Evolutionary conservation across 1,140 invertebrate species (phyloP), one percentile per base, ranked within the genome.

Genomic region (Goniozus legneri): DNA sequence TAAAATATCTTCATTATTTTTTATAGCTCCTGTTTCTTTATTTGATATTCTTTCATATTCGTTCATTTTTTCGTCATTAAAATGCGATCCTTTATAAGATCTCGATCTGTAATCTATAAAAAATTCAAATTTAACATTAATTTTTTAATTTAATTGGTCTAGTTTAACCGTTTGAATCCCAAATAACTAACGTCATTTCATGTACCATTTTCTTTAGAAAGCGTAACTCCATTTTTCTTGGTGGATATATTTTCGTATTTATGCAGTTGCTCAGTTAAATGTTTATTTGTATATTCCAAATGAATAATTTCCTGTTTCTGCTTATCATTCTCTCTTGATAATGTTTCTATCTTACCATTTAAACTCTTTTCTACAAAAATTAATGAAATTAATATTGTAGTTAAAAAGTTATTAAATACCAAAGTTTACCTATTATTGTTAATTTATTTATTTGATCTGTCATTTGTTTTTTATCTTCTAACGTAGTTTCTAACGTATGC

Each of bases 391-490:
- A 27, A 27, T 6, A 27, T 4, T 10, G 10, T 6, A 27, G 10
- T 6, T 27, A 10, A 27, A 27, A 27, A 27, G 39, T 20, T 38
- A 27, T 22, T 24, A 43, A 38, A 19, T 43, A 47, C 44, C 34
- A 45, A 36, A 32, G 18, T 42, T 50, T 72, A 79, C 79, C 78
- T 38, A 77, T 76, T 15, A 75, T 47, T 16, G 69, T 76, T 50
- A 77, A 63, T 54, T 75, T 64, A 63, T 80, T 80, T 30, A 81
- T 73, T 47, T 53, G 67, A 54, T 79, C 68, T 2, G 63, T 75
- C 52, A 79, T 64, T 37, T 64, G 66, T 44, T 80, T 80, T 39
- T 81, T 84, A 41, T 84, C 81, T 37, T 84, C 77, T 1, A 81
- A 68, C 20, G 76, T 70, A 32, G 65, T 71, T 61, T 87, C 81